Percentiles rank a stretch among this genome's conserved stretches.
Conservation (phyloP, 2,797 vertebrate genomes). For the Poecile montanus region DNA sequence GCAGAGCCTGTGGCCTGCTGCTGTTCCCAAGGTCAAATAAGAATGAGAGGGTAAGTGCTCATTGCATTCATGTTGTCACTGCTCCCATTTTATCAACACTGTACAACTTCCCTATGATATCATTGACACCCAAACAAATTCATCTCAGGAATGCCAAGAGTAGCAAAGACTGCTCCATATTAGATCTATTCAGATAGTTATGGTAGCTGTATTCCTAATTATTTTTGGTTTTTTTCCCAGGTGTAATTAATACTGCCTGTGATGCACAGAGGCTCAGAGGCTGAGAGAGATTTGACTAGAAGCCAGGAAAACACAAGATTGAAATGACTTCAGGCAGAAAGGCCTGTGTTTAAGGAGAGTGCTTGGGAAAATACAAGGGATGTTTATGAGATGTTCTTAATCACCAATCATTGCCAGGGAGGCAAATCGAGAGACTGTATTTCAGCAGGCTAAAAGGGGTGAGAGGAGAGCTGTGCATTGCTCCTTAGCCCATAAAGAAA, state of each 20-base stretch:
- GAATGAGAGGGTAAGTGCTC: not conserved
- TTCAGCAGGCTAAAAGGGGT: constrained; percentile 45
- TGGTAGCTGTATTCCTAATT: not conserved
- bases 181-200: not conserved
- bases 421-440: constrained; percentile 16
- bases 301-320: constrained; percentile 8
- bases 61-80: not conserved
- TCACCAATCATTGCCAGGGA: constrained; percentile 21
- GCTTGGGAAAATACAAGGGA: constrained; percentile 11
- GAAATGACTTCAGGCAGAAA: constrained; percentile 25
- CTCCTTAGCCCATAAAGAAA: constrained; percentile 33
- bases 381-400: constrained; percentile 30
- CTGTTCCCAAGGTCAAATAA: not conserved
- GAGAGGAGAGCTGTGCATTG: constrained; percentile 2
- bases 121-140: not conserved
- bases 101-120: not conserved
- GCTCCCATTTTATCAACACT: not conserved
- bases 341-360: not conserved
- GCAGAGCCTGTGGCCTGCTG: not conserved
- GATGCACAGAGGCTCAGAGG: not conserved
- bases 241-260: not conserved
- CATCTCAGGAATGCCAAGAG: not conserved
- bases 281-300: constrained; percentile 2
- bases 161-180: not conserved
- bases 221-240: constrained; percentile 1